Conservation (phyloP, 2,797 vertebrate genomes). For the Hipposideros larvatus region DNA sequence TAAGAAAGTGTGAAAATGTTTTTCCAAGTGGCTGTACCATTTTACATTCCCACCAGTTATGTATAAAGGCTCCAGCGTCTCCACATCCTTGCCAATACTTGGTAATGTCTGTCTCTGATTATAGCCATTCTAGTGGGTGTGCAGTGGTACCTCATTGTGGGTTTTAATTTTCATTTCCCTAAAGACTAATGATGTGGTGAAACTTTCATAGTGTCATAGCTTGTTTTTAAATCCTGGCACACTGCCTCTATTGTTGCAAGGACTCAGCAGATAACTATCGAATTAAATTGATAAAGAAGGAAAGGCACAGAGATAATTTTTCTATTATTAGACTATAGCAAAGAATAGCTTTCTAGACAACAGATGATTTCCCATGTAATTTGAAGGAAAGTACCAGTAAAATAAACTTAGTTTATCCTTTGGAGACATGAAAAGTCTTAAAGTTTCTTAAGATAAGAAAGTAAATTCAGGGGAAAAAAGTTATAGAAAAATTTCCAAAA, state of each 20-base stretch:
- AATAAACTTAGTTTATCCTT: slow-evolving; percentile 46
- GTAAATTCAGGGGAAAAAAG: background rate
- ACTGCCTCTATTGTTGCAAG: background rate
- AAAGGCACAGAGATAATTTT: slow-evolving; percentile 20
- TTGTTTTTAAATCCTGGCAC: background rate
- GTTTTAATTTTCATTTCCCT: slow-evolving; percentile 2
- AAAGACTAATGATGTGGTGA: background rate
- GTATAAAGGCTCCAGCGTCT: background rate
- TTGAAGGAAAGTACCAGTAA: slow-evolving; percentile 16
- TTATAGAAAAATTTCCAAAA: slow-evolving; percentile 45
- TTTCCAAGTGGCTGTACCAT: background rate
- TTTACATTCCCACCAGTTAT: background rate
- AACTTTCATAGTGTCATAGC: background rate
- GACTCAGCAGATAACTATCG: background rate
- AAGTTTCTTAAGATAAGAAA: slow-evolving; percentile 42
- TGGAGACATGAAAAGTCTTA: slow-evolving; percentile 19
- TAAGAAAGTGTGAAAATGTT: background rate
- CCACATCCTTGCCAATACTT: background rate
- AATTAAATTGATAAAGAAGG: background rate
- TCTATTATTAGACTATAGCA: background rate
- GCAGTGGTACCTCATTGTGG: background rate
- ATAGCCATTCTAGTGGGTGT: background rate
- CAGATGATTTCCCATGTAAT: slow-evolving; percentile 30
- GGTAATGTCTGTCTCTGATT: background rate
- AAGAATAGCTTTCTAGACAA: slow-evolving; percentile 36